Evolutionary conservation across 2,888 invertebrate genomes (phyloP).

Genomic region (Tenthredo notha): DNA sequence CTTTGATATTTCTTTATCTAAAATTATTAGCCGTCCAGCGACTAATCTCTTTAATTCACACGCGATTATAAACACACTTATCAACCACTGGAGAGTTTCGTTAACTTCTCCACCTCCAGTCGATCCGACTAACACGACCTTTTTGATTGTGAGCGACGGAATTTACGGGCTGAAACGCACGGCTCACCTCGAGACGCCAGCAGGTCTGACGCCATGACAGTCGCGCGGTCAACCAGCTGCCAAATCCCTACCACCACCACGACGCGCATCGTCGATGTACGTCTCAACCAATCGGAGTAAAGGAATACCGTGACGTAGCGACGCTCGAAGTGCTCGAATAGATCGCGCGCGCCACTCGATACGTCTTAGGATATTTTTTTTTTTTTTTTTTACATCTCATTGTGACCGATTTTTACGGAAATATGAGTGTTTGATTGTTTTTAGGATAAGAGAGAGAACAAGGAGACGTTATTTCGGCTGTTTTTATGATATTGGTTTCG

Average conservation of each 20-base stretch:
- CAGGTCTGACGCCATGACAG: constrained; percentile 66
- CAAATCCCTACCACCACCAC: constrained; percentile 47
- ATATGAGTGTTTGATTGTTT: not conserved
- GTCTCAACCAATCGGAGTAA: constrained; percentile 28
- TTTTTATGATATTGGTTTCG: not conserved
- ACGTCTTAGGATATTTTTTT: not conserved
- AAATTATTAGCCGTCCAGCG: not conserved
- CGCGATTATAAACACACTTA: not conserved
- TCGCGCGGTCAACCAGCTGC: constrained; percentile 51
- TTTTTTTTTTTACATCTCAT: not conserved
- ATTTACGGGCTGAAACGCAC: constrained; percentile 60
- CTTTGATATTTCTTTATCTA: not conserved
- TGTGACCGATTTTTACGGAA: not conserved
- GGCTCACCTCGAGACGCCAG: constrained; percentile 66
- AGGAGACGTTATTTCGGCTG: not conserved
- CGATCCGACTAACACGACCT: constrained; percentile 63
- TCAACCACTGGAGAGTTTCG: not conserved
- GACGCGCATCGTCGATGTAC: constrained; percentile 4
- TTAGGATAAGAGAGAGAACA: not conserved
- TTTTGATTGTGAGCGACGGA: constrained; percentile 69
- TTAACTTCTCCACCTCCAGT: constrained; percentile 25
- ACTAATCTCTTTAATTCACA: not conserved
- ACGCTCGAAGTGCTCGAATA: constrained; percentile 29
- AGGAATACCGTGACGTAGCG: constrained; percentile 25
- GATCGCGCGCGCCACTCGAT: constrained; percentile 20